Evolutionary conservation across 2,113 vertebrate genomes (phyloP), one percentile per base, ranked within the genome.

Genomic region (Petaurus breviceps): DNA sequence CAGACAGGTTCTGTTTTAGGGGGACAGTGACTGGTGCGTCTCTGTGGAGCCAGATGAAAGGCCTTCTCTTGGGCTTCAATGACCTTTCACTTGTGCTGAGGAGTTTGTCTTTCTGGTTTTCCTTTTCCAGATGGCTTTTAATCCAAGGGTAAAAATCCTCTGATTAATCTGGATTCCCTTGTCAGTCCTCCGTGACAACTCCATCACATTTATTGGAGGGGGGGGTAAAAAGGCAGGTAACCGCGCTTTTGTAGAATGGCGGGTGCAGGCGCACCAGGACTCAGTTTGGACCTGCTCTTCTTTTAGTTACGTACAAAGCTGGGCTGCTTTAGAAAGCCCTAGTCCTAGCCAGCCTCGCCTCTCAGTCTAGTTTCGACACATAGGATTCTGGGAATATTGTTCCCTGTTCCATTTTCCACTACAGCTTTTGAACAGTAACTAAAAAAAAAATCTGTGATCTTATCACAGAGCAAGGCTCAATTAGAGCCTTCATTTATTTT

Each of bases 111-210:
- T 96, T 51, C 53, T 89, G 19, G 47, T 55, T 95, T 94, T 90
- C 50, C 47, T 97, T 97, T 97, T 97, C 95, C 97, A 91, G 96
- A 90, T 97, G 90, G 6, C 31, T 97, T 98, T 98, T 98, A 92
- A 96, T 97, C 93, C 96, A 93, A 97, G 96, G 96, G 31, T 68
- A 94, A 47, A 54, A 98, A 93, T 84, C 26, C 31, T n/a, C 95
- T 97, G 92, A 96, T 97, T 95, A 94, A 90, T 91, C 52, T 68
- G 43, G 50, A 95, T 90, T 94, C 96, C 95, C 92, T 91, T 54
- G 92, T 93, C 57, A 96, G 7, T 90, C 54, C 3, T 91, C 54
- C 94, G 50, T 61, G 93, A 90, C 3, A 52, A 53, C 91, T 95
- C 95, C 91, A 90, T 97, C 92, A 94, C 3, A 91, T 50, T 96